Conservation (phyloP, 2,888 invertebrate species). For the Yponomeuta sedellus region DNA sequence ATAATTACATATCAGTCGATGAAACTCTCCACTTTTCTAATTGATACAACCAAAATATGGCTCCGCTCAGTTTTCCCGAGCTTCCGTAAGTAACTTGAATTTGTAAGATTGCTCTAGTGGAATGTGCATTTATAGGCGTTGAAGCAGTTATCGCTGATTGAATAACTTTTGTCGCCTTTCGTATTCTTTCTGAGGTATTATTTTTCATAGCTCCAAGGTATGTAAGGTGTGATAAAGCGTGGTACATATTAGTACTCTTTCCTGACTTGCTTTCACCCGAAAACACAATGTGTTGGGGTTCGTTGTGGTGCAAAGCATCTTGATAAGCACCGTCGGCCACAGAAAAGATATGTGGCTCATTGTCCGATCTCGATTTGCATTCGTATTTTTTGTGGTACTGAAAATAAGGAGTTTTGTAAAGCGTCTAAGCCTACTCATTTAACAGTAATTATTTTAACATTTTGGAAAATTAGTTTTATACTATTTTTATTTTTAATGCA, state of each 20-base stretch:
- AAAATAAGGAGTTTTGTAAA: constrained; percentile 25
- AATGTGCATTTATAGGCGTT: constrained; percentile 89
- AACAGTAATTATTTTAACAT: background rate
- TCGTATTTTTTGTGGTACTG: constrained; percentile 88
- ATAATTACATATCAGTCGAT: constrained; percentile 82
- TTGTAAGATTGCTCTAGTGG: constrained; percentile 88
- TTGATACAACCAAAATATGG: constrained; percentile 89
- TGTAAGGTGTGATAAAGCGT: constrained; percentile 87
- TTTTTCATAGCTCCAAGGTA: constrained; percentile 86
- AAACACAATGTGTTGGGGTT: constrained; percentile 90
- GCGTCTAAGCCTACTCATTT: background rate
- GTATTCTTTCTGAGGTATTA: constrained; percentile 79
- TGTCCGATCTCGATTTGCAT: constrained; percentile 91
- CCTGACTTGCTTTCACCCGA: constrained; percentile 95
- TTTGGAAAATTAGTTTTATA: constrained; percentile 16
- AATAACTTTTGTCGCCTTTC: constrained; percentile 82
- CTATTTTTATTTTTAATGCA: too few species aligned
- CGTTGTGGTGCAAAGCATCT: constrained; percentile 91
- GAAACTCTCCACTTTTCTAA: constrained; percentile 93
- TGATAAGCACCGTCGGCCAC: constrained; percentile 94
- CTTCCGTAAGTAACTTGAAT: constrained; percentile 88
- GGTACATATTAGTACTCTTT: constrained; percentile 89
- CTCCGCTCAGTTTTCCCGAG: constrained; percentile 92
- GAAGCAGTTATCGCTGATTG: constrained; percentile 89
- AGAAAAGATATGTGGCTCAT: constrained; percentile 92